Percentiles rank a stretch among this genome's conserved stretches.
phyloP scores from a whole-genome alignment of 2,888 invertebrate species.

The Drosophila paramelanica region DNA sequence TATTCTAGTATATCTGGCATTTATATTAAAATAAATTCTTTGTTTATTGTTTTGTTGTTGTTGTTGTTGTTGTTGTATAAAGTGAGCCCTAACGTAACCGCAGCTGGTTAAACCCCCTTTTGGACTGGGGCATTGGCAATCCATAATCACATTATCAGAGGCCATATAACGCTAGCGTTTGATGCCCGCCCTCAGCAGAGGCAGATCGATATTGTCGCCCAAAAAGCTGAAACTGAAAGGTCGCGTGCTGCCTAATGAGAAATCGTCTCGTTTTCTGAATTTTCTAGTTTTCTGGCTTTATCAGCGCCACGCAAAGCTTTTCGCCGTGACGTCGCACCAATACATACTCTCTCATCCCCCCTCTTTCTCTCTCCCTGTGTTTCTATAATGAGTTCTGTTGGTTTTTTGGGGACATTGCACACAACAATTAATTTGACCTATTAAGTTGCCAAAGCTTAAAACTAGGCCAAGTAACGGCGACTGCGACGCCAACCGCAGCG shows the following conservation, averaged over 20 bases:
- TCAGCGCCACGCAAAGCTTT: slow-evolving; percentile 38
- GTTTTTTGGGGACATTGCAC: slow-evolving; percentile 31
- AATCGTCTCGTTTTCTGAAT: not conserved
- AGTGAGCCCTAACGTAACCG: too few species aligned
- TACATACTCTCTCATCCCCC: not conserved
- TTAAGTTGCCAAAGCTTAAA: slow-evolving; percentile 55
- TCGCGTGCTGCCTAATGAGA: slow-evolving; percentile 15
- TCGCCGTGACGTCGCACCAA: slow-evolving; percentile 27
- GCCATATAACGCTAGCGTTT: slow-evolving; percentile 24
- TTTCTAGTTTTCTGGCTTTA: slow-evolving; percentile 1
- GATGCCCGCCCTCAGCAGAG: slow-evolving; percentile 5
- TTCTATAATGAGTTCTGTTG: slow-evolving; percentile 12
- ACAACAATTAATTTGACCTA: slow-evolving; percentile 60
- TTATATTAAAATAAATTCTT: too few species aligned
- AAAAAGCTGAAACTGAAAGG: slow-evolving; percentile 9
- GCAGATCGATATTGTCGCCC: slow-evolving; percentile 40
- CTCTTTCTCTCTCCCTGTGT: not conserved
- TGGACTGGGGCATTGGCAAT: slow-evolving; percentile 14
- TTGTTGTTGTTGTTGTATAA: too few species aligned
- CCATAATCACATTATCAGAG: slow-evolving; percentile 47
- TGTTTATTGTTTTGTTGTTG: too few species aligned
- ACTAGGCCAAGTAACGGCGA: slow-evolving; percentile 51
- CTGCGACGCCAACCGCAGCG: slow-evolving; percentile 21
- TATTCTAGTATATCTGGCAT: slow-evolving; percentile 2
- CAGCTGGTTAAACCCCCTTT: not conserved